Base-by-base conservation (phyloP, 2,888 invertebrate species). In the Willowsia nigromaculata region DNA sequence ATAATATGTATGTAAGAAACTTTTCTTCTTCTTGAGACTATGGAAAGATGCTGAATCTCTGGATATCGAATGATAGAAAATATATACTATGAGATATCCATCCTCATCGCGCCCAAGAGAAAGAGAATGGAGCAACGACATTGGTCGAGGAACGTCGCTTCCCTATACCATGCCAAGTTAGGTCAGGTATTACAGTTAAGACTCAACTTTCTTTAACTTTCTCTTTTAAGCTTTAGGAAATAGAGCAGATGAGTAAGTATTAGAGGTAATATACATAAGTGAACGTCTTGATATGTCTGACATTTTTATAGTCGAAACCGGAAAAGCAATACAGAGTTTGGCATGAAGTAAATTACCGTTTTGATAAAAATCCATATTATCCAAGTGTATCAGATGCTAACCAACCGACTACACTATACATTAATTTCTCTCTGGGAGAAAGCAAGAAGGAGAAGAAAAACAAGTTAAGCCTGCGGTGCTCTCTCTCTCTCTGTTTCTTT, bases 101-200 rank as follows among this genome's bases (percentile, higher is more conserved):
- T 65, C 18, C 37, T 1, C 13, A n/a, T n/a, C n/a, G n/a, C 27
- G 11, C 37, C 7, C 2, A 27, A 68, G 18, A 68, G n/a, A 68
- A 68, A 37, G 40, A 15, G 33, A 40, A 59, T 2, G 13, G 7
- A 43, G 22, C 68, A 68, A 68, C 37, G 68, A 68, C 68, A 37
- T 37, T 68, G 27, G 68, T 37, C 18, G 68, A 68, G 33, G 33
- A 62, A 68, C 68, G 9, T 22, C 37, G 18, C 13, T 40, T n/a
- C 18, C 33, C 7, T 37, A 7, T 7, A 5, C 6, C 37, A n/a
- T 65, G 30, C 62, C 50, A 65, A 85, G 65, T 25, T 50, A 85
- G 59, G 47, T 53, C 74, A 74, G 85, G 78, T 85, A 85, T 85
- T 85, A 85, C 47, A 78, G 59, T 78, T 85, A 85, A 85, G 85